Evolutionary conservation across 2,113 vertebrate genomes (phyloP).

Genomic region (Potamarius usumacintae): DNA sequence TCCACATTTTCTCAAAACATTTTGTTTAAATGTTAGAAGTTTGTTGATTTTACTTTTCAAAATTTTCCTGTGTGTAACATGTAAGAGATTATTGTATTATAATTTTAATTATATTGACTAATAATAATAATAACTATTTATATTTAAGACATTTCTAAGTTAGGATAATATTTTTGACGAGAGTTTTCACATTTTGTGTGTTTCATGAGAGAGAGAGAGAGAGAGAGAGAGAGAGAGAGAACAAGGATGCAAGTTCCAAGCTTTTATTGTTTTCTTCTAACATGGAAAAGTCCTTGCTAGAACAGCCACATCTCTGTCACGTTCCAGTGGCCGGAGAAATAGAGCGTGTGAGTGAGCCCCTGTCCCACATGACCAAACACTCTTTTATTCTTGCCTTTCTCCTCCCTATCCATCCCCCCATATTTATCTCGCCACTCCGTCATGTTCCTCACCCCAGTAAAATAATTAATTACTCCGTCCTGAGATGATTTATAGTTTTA

Average conservation of each 20-base stretch:
- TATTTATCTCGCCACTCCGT: slow-evolving; percentile 85
- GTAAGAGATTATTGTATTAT: neutral
- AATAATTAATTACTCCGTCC: slow-evolving; percentile 93
- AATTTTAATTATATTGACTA: neutral
- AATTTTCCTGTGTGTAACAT: neutral
- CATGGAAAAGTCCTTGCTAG: slow-evolving; percentile 54
- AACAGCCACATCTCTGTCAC: slow-evolving; percentile 73
- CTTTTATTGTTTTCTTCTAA: slow-evolving; percentile 23
- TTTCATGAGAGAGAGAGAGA: neutral
- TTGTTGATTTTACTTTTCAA: neutral
- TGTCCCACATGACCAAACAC: slow-evolving; percentile 69
- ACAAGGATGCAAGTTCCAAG: neutral
- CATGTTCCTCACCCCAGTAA: slow-evolving; percentile 86
- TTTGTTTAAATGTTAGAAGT: neutral
- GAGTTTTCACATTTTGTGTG: neutral
- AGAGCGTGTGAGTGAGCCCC: slow-evolving; percentile 73
- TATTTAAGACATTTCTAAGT: neutral
- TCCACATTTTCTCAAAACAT: neutral
- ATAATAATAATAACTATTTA: neutral
- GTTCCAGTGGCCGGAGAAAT: slow-evolving; percentile 74
- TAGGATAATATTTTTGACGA: neutral
- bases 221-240: neutral
- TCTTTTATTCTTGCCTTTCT: slow-evolving; percentile 53
- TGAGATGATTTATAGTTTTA: slow-evolving; percentile 95
- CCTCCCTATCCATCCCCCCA: slow-evolving; percentile 64